Evolutionary conservation across 2,113 vertebrate species (phyloP), one percentile per base, ranked within the genome.

Genomic region (Hippocampus comes): DNA sequence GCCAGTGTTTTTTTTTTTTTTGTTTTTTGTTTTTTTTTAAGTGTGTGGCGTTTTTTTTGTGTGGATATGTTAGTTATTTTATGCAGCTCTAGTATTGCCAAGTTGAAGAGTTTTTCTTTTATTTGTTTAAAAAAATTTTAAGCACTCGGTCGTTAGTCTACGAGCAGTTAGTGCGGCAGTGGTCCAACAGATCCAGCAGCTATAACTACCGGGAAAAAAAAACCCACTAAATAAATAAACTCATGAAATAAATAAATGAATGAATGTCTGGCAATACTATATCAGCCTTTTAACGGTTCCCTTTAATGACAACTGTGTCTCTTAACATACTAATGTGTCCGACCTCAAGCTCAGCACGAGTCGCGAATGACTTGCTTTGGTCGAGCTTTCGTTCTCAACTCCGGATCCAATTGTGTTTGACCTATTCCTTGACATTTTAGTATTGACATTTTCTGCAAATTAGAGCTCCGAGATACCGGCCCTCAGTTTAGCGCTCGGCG

Each of bases 361-460:
- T 25, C 59, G 68, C 76, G 66, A 61, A 61, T 71, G 68, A 61
- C 81, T 66, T 80, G 67, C 79, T 82, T 83, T 81, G 66, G 75
- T 78, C 68, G 78, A 65, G 74, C 43, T 68, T 83, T 78, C 65
- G 68, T 73, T 81, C 79, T 71, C 64, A 78, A 78, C 78, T 73
- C 78, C 9, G 71, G 78, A 87, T 67, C 76, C 81, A 75, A 82
- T 87, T 46, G 65, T 80, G 84, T 88, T 78, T 91, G 88, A 91
- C 89, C 90, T 90, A 89, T 91, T 89, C 78, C 71, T 64, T 92
- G 90, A 90, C 91, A 91, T 92, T 91, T 91, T 67, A 78, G 72
- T 85, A 89, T 87, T 90, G 90, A 89, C 90, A 91, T 91, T 91
- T 91, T 85, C 87, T 70, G 85, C 89, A 91, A 91, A 91, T 91